Evolutionary conservation across 2,113 vertebrate genomes (phyloP).

Genomic region (Halcyon senegalensis): DNA sequence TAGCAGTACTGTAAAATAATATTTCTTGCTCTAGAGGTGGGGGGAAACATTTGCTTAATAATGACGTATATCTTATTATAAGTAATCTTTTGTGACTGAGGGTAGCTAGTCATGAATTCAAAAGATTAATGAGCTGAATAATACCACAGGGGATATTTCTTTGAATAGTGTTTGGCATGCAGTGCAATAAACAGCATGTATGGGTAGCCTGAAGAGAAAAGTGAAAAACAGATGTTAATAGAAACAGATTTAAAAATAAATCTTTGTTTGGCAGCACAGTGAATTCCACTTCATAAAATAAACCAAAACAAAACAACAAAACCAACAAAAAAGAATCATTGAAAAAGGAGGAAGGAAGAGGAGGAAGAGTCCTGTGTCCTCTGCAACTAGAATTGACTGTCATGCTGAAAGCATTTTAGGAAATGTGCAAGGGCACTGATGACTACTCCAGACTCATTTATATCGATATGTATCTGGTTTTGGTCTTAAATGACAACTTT

Average conservation of each 20-base stretch:
- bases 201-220: background rate
- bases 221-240: background rate
- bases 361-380: background rate
- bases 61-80: background rate
- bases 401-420: background rate
- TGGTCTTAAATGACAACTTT: background rate
- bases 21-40: background rate
- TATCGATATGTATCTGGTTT: background rate
- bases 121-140: background rate
- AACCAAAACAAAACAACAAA: too few relatives aligned
- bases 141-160: background rate
- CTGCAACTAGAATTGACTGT: background rate
- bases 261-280: background rate
- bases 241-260: background rate
- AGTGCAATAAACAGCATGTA: background rate
- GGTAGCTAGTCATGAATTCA: background rate
- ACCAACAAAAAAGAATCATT: background rate
- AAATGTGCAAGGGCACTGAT: background rate
- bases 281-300: background rate
- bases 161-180: background rate
- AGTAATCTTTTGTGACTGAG: background rate
- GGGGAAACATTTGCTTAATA: background rate
- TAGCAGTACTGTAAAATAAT: background rate
- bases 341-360: background rate
- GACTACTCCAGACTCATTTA: background rate